Evolutionary conservation across 2,888 invertebrate species (phyloP).

Genomic region (Apamea monoglypha): DNA sequence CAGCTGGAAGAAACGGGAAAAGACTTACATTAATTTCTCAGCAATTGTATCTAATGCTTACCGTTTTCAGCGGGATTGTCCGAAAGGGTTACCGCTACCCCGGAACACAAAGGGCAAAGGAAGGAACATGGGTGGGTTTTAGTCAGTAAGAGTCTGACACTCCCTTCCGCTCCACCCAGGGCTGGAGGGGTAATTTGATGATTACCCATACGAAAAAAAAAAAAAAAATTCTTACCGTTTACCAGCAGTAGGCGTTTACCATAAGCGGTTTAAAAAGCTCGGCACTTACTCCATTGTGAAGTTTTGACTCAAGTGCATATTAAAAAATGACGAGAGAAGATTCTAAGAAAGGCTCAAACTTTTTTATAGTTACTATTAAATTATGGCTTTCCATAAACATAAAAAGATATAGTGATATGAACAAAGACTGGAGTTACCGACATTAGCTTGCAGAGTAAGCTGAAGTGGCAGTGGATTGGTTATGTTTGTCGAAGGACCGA

Average conservation of each 20-base stretch:
- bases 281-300: not conserved
- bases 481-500: no score
- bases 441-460: no score
- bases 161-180: no score
- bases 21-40: not conserved
- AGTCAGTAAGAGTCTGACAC: no score
- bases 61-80: no score
- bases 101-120: no score
- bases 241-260: not conserved
- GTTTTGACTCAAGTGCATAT: not conserved
- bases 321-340: not conserved
- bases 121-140: no score
- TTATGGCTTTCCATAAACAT: conserved; percentile 2
- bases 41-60: not conserved
- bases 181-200: no score
- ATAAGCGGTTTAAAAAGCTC: conserved; percentile 21
- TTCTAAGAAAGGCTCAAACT: not conserved
- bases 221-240: not conserved
- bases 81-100: no score
- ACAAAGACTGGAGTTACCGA: conserved; percentile 4
- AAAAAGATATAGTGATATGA: conserved; percentile 15
- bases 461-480: no score
- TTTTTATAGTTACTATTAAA: conserved; percentile 7
- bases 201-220: no score
- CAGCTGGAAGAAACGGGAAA: not conserved